Conservation (phyloP, 2,113 vertebrate genomes). For the Pterocles gutturalis region DNA sequence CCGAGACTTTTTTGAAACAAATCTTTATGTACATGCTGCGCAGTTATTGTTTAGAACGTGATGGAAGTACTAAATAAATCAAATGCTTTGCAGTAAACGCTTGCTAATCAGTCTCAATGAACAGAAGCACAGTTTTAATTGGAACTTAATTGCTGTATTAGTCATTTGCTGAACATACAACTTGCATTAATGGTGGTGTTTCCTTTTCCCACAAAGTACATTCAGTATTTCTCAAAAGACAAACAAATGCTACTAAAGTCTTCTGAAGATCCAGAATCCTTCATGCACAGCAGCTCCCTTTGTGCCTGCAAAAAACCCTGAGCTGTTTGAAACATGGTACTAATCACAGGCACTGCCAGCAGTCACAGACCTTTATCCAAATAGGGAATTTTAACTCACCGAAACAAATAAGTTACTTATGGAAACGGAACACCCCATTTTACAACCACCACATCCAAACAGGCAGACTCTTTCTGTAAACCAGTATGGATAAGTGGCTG, state of each 20-base stretch:
- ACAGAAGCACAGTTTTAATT: neutral
- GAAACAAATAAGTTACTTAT: slow-evolving; percentile 35
- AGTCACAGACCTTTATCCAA: neutral
- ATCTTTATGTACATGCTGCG: accelerated
- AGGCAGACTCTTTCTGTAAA: slow-evolving; percentile 29
- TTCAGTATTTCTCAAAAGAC: neutral
- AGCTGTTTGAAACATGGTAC: neutral
- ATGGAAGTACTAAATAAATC: neutral
- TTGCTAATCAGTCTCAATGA: neutral
- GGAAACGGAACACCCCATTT: neutral
- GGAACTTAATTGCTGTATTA: neutral
- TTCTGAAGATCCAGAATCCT: neutral
- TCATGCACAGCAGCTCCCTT: neutral
- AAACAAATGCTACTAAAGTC: neutral
- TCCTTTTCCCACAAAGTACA: neutral
- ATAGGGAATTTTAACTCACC: neutral
- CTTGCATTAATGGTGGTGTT: neutral
- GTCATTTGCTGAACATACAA: neutral
- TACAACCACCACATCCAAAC: neutral
- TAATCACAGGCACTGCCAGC: neutral
- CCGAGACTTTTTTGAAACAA: neutral
- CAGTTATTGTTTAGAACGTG: neutral
- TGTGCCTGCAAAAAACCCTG: neutral
- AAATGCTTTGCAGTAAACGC: neutral
- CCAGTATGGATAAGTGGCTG: slow-evolving; percentile 18